These are phyloP conservation scores for Sardina pilchardus DNA, from an alignment of 2,113 vertebrate species.

Conservation along the genomic window DNA sequence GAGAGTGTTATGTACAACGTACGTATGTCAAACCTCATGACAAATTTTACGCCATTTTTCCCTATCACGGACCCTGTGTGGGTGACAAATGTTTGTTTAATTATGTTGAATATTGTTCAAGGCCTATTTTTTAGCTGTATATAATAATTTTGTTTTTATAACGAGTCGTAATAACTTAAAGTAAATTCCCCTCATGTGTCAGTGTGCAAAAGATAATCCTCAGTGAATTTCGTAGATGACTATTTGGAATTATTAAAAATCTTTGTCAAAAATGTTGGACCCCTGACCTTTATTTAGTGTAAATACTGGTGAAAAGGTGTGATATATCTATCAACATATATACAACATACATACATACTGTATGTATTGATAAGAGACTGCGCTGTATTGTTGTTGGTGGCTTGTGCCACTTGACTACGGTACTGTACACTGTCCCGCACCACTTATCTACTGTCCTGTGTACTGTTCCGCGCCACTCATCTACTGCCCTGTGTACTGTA, in stretches of 20 bases:
- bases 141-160: constrained; percentile 21
- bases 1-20: neutral
- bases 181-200: neutral
- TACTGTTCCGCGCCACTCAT: no score
- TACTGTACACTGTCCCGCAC: no score
- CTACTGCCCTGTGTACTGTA: no score
- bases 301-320: neutral
- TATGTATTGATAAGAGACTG: neutral
- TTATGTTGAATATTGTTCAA: neutral
- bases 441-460: no score
- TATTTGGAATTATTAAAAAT: constrained; percentile 18
- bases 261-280: constrained; percentile 2
- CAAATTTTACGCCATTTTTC: neutral
- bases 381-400: no score
- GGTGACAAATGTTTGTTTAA: neutral
- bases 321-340: neutral
- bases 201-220: constrained; percentile 20
- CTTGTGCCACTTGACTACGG: no score
- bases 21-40: neutral
- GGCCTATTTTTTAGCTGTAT: constrained; percentile 18
- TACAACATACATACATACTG: no score
- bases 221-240: constrained; percentile 18
- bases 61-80: neutral
- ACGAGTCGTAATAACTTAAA: constrained; percentile 16
- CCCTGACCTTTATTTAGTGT: neutral